These are phyloP conservation scores for Hylyphantes graminicola DNA, from an alignment of 1,140 invertebrate species.

Conservation along the genomic window DNA sequence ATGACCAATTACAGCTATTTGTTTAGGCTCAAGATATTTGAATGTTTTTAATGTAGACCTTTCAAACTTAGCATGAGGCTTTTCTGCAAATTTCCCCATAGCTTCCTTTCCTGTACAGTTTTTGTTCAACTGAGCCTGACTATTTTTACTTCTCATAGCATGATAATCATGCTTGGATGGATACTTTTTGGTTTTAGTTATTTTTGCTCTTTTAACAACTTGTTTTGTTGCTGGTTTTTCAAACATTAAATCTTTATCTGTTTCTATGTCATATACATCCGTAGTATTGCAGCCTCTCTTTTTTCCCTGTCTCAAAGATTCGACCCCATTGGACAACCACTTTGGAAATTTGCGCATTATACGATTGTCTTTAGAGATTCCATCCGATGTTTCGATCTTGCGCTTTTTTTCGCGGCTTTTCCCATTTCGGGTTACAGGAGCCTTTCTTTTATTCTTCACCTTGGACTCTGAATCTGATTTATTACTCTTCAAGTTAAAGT, in stretches of 20 bases:
- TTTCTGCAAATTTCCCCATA: background rate
- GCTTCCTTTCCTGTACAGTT: too few species aligned
- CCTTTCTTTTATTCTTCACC: background rate
- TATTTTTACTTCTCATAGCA: too few species aligned
- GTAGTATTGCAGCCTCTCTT: background rate
- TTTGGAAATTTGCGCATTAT: background rate
- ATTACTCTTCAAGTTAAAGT: background rate
- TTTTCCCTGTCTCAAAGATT: background rate
- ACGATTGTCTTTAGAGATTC: background rate
- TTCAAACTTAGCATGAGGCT: background rate
- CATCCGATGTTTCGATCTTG: background rate
- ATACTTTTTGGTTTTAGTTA: background rate
- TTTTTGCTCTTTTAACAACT: background rate
- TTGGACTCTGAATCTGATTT: background rate
- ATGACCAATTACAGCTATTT: too few species aligned
- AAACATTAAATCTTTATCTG: conserved; percentile 15
- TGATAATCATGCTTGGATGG: too few species aligned
- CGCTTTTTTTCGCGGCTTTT: too few species aligned
- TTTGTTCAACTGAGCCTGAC: too few species aligned
- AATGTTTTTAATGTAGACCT: background rate
- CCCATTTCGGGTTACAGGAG: too few species aligned
- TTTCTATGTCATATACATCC: conserved; percentile 19
- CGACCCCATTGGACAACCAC: background rate
- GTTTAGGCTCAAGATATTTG: too few species aligned
- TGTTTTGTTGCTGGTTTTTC: background rate